A percentile compares a stretch with the other conserved stretches of the same genome.
Conservation (phyloP, 2,888 invertebrate genomes). For the Drosophila paranaensis region DNA sequence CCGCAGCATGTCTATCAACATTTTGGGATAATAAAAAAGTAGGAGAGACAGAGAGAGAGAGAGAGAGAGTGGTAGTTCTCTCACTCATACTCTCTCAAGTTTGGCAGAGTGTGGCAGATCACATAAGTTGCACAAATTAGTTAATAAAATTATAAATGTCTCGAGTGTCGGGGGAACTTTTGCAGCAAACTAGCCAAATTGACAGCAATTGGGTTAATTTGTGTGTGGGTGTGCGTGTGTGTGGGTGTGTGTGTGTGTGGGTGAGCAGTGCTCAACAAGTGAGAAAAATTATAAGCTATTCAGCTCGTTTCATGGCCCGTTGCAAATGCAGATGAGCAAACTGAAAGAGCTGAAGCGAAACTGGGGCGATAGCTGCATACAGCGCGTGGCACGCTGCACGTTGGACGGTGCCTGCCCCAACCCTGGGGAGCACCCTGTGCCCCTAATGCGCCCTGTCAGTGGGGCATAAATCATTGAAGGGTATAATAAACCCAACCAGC, state of each 20-base stretch:
- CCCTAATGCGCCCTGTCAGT: slow-evolving; percentile 55
- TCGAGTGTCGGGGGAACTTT: slow-evolving; percentile 12
- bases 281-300: slow-evolving; percentile 26
- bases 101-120: neutral
- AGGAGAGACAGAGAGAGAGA: too few species aligned
- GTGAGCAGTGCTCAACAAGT: slow-evolving; percentile 46
- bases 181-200: slow-evolving; percentile 2
- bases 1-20: slow-evolving; percentile 41
- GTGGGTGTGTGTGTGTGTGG: neutral
- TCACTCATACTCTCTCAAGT: neutral
- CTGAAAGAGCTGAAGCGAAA: slow-evolving; percentile 36
- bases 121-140: slow-evolving; percentile 4
- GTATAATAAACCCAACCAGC: slow-evolving; percentile 66
- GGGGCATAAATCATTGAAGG: slow-evolving; percentile 62
- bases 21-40: too few species aligned
- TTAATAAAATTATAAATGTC: slow-evolving; percentile 34
- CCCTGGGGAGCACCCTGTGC: slow-evolving; percentile 26
- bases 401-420: neutral
- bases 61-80: neutral
- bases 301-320: slow-evolving; percentile 7
- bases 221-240: neutral
- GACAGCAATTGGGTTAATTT: slow-evolving; percentile 12
- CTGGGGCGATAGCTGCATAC: slow-evolving; percentile 30
- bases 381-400: neutral
- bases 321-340: slow-evolving; percentile 40